These are phyloP conservation scores for Muraenolepis orangiensis DNA, from an alignment of 2,797 vertebrate genomes.

Conservation along the genomic window DNA sequence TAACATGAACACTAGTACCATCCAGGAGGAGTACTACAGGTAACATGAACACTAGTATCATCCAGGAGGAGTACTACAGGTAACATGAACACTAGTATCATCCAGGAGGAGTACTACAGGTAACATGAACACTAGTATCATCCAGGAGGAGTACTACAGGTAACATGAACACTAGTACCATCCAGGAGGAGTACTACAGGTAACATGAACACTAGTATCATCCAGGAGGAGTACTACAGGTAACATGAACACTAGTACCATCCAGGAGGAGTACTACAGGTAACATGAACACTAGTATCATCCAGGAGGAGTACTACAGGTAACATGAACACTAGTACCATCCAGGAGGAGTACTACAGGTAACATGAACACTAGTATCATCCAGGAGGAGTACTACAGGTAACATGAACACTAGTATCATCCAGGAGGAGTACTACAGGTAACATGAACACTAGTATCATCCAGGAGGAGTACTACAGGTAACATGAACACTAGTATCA, in stretches of 20 bases:
- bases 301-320: constrained; percentile 69
- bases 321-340: no score
- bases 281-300: constrained; percentile 66
- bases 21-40: constrained; percentile 45
- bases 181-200: constrained; percentile 45
- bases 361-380: constrained; percentile 66
- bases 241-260: no score
- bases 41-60: constrained; percentile 66
- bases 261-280: constrained; percentile 45
- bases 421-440: constrained; percentile 45
- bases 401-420: no score
- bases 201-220: constrained; percentile 66
- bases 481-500: no score
- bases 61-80: constrained; percentile 69
- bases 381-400: constrained; percentile 69
- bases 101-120: constrained; percentile 45
- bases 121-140: constrained; percentile 66
- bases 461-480: constrained; percentile 69
- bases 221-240: constrained; percentile 69
- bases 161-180: no score
- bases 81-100: no score
- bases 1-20: no score
- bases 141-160: constrained; percentile 69
- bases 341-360: constrained; percentile 45
- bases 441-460: constrained; percentile 66